A percentile compares a stretch with the other conserved stretches of the same genome.
Conservation (phyloP, 2,113 vertebrate genomes). For the Entosphenus tridentatus region DNA sequence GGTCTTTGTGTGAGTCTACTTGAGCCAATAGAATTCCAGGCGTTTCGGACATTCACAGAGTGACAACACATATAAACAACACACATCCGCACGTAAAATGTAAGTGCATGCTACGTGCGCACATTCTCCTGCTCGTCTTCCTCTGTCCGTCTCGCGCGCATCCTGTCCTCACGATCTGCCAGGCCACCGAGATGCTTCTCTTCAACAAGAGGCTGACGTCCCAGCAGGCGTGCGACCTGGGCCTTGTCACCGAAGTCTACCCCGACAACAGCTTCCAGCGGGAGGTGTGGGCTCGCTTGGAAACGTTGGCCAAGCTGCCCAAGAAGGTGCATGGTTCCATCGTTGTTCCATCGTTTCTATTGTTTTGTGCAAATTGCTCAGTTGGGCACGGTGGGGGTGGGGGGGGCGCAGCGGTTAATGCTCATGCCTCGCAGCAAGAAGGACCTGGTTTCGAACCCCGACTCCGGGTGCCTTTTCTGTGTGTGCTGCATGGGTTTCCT, state of each 20-base stretch:
- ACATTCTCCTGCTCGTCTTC: no score
- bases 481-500: background rate
- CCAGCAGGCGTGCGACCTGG: slow-evolving; percentile 36
- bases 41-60: no score
- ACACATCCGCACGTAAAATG: no score
- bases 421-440: no score
- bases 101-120: no score
- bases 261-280: slow-evolving; percentile 47
- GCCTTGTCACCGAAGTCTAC: slow-evolving; percentile 65
- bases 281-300: slow-evolving; percentile 50
- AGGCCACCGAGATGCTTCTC: slow-evolving; percentile 60
- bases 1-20: no score
- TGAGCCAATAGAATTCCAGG: no score
- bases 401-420: background rate
- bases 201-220: slow-evolving; percentile 74
- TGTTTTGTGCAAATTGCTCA: background rate
- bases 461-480: background rate
- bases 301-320: slow-evolving; percentile 36
- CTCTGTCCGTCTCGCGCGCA: no score
- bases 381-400: background rate
- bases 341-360: background rate
- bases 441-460: background rate
- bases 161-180: background rate
- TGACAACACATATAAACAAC: no score
- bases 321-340: slow-evolving; percentile 30